Evolutionary conservation across 2,797 vertebrate genomes (phyloP), one percentile per base, ranked within the genome.

Genomic region (Phylloscopus collybita): DNA sequence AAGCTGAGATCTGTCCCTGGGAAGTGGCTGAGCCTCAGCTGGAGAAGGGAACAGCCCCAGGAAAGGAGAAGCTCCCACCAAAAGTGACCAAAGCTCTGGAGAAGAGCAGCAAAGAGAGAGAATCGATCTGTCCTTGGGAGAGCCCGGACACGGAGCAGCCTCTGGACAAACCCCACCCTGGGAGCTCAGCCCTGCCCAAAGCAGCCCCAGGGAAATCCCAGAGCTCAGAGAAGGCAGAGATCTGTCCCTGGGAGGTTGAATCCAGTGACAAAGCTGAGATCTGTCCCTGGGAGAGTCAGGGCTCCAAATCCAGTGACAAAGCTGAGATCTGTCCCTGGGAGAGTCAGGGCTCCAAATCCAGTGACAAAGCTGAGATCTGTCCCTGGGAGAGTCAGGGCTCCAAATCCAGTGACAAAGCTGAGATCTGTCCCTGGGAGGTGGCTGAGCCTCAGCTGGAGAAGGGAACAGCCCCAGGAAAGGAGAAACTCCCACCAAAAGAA

Each of bases 291-390:
- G 62, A 64, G 8, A 5, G 4, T 7, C n/a, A n/a, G n/a, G n/a
- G n/a, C n/a, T n/a, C n/a, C n/a, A 16, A 57, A 57, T 57, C 56
- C 32, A 57, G 21, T 16, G 21, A 16, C 14, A 57, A 57, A 25
- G 56, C 56, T 2, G 56, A 57, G 2, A 60, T 60, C 70, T 50
- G 70, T 26, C 96, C 87, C 21, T 88, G 90, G 88, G 92, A 96
- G 6, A n/a, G n/a, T n/a, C n/a, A n/a, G n/a, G n/a, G n/a, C n/a
- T n/a, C n/a, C n/a, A 4, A 69, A 51, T 18, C 66, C 49, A 54
- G 5, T 5, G 9, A 3, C 0, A 71, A 71, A 26, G 3, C 17
- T 0, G 29, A 61, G 0, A 62, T 51, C 30, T 45, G 42, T 45
- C 42, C 62, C 6, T 65, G 62, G 62, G 62, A 64, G 8, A 5